A percentile compares a stretch with the other conserved stretches of the same genome.
These are phyloP conservation scores for Neofelis nebulosa DNA, from an alignment of 2,113 vertebrate species.

Conservation along the genomic window DNA sequence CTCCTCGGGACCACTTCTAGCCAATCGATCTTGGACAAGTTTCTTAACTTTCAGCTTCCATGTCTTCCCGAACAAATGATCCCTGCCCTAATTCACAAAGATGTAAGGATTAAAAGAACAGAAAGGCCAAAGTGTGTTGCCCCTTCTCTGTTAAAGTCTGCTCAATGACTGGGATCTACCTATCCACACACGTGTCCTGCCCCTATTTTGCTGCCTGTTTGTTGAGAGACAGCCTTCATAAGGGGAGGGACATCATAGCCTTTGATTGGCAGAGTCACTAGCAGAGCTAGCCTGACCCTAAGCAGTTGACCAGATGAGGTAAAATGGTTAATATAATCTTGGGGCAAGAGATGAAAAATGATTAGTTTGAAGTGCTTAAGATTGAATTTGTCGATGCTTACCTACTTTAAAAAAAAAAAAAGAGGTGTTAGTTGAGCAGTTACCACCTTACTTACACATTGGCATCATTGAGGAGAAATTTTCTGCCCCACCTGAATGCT, in stretches of 20 bases:
- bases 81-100: not conserved
- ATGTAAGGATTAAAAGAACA: not conserved
- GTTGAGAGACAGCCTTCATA: not conserved
- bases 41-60: not conserved
- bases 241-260: fast-evolving
- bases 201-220: not conserved
- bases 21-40: not conserved
- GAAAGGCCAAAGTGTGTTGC: not conserved
- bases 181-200: fast-evolving
- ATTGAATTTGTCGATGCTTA: not conserved
- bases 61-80: not conserved
- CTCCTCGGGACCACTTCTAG: not conserved
- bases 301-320: not conserved
- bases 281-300: fast-evolving
- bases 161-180: not conserved
- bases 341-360: not conserved
- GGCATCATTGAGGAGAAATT: not conserved
- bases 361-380: not conserved
- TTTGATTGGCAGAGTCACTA: fast-evolving
- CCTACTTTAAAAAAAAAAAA: not conserved
- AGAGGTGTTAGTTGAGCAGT: not conserved
- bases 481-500: not conserved
- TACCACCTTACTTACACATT: not conserved
- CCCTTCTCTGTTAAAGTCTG: not conserved
- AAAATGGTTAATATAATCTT: not conserved